Evolutionary conservation across 1,140 invertebrate species (phyloP).

Genomic region (Hydropsyche tenuis): DNA sequence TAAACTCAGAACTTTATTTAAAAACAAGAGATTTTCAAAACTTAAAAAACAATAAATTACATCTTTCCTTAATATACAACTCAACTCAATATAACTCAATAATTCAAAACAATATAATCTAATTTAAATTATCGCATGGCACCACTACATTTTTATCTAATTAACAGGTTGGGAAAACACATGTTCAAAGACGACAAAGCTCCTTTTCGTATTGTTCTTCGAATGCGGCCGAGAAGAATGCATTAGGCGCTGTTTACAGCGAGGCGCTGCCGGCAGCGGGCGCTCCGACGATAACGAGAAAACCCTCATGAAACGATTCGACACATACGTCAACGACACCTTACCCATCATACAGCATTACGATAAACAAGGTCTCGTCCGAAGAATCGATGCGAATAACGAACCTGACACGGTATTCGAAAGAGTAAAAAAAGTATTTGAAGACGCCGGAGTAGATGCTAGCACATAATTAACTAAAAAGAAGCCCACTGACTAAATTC

Average conservation of each 20-base stretch:
- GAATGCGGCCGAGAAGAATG: slow-evolving; percentile 88
- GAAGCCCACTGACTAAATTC: neutral
- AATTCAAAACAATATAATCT: too few species aligned
- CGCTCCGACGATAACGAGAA: slow-evolving; percentile 95
- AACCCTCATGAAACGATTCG: slow-evolving; percentile 87
- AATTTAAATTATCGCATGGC: too few species aligned
- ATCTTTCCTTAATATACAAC: too few species aligned
- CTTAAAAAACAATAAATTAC: too few species aligned
- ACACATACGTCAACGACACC: slow-evolving; percentile 89
- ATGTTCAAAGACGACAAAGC: slow-evolving; percentile 84
- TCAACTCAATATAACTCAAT: too few species aligned
- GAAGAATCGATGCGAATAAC: slow-evolving; percentile 76
- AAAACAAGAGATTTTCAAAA: too few species aligned
- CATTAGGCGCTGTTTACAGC: slow-evolving; percentile 80
- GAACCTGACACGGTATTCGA: slow-evolving; percentile 74
- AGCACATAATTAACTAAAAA: neutral
- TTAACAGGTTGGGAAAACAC: slow-evolving; percentile 85
- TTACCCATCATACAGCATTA: slow-evolving; percentile 94
- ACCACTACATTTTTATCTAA: too few species aligned
- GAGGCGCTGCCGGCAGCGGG: slow-evolving; percentile 89
- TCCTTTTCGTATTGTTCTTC: slow-evolving; percentile 93
- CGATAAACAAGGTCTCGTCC: slow-evolving; percentile 74
- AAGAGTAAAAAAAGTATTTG: slow-evolving; percentile 62
- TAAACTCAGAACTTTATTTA: too few species aligned
- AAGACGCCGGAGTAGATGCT: slow-evolving; percentile 52